phyloP scores from a whole-genome alignment of 2,888 invertebrate species.

The Drosophila subquinaria region DNA sequence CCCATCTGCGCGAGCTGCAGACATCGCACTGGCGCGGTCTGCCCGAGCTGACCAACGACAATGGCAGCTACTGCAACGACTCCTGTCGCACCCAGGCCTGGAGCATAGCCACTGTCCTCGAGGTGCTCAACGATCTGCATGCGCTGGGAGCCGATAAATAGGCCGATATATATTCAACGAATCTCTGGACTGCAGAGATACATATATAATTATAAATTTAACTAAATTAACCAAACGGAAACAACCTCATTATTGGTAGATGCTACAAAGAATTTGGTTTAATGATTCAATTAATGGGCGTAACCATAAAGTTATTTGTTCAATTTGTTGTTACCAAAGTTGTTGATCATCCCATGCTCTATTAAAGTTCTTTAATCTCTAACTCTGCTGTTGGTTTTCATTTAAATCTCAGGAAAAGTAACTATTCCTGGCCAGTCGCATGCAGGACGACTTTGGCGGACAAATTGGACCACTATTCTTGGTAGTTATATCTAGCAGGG shows the following conservation, averaged over 20 bases:
- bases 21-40: conserved; percentile 96
- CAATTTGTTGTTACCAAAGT: conserved; percentile 47
- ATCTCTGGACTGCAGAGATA: conserved; percentile 25
- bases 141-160: conserved; percentile 80
- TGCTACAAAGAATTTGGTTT: conserved; percentile 40
- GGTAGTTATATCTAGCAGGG: conserved; percentile 22
- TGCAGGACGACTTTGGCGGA: conserved; percentile 79
- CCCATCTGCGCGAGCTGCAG: conserved; percentile 91
- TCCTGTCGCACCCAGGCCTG: conserved; percentile 99
- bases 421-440: conserved; percentile 81
- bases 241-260: conserved; percentile 44
- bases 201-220: conserved; percentile 8
- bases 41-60: conserved; percentile 96
- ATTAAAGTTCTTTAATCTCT: conserved; percentile 59
- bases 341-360: conserved; percentile 43
- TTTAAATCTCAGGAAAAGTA: conserved; percentile 78
- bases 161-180: conserved; percentile 38
- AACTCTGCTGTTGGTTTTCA: conserved; percentile 5
- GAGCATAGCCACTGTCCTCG: conserved; percentile 95
- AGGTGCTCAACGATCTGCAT: conserved; percentile 87
- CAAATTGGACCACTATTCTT: conserved; percentile 63
- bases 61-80: conserved; percentile 92
- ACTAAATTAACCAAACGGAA: conserved; percentile 29
- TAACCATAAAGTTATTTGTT: conserved; percentile 44
- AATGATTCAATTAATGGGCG: conserved; percentile 28